These are phyloP conservation scores for Melieria picta DNA, from an alignment of 2,888 invertebrate genomes.

Conservation along the genomic window DNA sequence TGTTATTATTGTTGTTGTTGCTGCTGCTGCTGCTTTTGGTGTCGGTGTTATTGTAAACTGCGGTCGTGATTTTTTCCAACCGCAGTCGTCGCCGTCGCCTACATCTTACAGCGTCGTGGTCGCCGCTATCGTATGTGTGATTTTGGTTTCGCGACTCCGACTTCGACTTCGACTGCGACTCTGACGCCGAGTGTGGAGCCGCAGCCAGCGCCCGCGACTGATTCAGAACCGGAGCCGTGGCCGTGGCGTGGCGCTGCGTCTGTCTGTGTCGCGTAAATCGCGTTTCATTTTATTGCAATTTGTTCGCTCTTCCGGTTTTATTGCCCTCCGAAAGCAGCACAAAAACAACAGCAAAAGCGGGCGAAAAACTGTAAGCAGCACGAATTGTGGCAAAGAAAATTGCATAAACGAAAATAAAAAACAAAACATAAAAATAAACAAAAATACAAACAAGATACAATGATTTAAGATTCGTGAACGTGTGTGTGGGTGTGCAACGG, in stretches of 20 bases:
- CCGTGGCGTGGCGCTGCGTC: constrained; percentile 14
- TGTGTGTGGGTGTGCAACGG: too few species aligned
- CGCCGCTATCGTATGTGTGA: constrained; percentile 42
- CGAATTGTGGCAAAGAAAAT: neutral
- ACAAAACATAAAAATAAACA: constrained; percentile 3
- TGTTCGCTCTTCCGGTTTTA: constrained; percentile 27
- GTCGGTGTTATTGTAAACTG: too few species aligned
- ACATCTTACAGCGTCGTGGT: constrained; percentile 43
- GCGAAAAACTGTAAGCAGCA: neutral
- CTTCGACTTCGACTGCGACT: too few species aligned
- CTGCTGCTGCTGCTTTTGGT: constrained; percentile 43
- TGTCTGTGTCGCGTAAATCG: constrained; percentile 20
- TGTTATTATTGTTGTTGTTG: constrained; percentile 42
- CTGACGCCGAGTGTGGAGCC: too few species aligned
- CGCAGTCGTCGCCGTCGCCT: too few species aligned
- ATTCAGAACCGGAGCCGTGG: constrained; percentile 11
- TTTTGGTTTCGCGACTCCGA: neutral
- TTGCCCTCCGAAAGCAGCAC: constrained; percentile 9
- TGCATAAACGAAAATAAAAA: neutral
- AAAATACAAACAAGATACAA: too few species aligned
- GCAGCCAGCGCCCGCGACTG: too few species aligned
- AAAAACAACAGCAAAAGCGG: constrained; percentile 11
- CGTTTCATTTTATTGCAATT: constrained; percentile 33
- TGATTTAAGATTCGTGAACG: too few species aligned
- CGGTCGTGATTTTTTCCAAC: too few species aligned